A percentile compares a stretch with the other conserved stretches of the same genome.
Conservation (phyloP, 2,797 vertebrate genomes). For the Pteropus rufus region DNA sequence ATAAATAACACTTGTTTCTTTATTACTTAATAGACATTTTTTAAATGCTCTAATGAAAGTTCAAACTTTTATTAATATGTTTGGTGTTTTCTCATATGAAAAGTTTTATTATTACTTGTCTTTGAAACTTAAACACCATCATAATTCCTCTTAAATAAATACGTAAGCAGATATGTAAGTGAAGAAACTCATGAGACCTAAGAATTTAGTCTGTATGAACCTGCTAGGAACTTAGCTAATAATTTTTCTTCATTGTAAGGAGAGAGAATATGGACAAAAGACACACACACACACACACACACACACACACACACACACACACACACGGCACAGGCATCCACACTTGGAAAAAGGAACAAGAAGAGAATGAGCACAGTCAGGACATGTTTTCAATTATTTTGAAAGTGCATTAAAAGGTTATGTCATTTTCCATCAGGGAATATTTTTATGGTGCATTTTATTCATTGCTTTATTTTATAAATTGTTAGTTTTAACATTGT, state of each 20-base stretch:
- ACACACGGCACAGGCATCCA: rapidly evolving
- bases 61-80: background rate
- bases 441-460: background rate
- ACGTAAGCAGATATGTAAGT: background rate
- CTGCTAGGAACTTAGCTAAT: background rate
- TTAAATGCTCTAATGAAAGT: constrained; percentile 42
- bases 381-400: background rate
- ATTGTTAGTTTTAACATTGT: constrained; percentile 8
- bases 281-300: background rate
- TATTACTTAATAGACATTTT: constrained; percentile 38
- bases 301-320: background rate
- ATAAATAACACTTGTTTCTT: constrained; percentile 29
- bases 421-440: background rate
- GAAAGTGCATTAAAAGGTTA: background rate
- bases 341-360: background rate
- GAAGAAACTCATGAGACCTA: background rate
- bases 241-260: background rate
- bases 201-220: background rate
- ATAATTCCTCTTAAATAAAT: constrained; percentile 42
- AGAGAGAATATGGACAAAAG: background rate
- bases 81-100: constrained; percentile 54
- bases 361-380: background rate
- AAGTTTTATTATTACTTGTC: constrained; percentile 7
- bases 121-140: constrained; percentile 64
- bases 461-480: constrained; percentile 12